Percentiles rank a stretch among this genome's conserved stretches.
phyloP scores from a whole-genome alignment of 2,888 invertebrate genomes.

The Mimas tiliae region DNA sequence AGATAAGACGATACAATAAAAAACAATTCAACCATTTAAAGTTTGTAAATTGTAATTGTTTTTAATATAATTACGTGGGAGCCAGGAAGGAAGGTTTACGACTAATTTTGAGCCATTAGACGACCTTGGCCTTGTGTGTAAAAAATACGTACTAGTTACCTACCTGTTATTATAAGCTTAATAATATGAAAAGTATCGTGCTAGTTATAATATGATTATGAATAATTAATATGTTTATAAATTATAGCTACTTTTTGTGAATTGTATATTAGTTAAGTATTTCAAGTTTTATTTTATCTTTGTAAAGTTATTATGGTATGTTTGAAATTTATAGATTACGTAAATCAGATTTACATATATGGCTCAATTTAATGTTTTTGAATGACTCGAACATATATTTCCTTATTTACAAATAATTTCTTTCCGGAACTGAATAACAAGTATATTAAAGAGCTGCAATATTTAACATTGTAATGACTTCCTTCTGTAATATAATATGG shows the following conservation, averaged over 20 bases:
- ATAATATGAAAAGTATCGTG: slow-evolving; percentile 42
- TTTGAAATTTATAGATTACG: not conserved
- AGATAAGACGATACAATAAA: slow-evolving; percentile 5
- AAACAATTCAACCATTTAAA: slow-evolving; percentile 15
- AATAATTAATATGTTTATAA: no score
- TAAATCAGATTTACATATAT: not conserved
- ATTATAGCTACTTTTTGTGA: slow-evolving; percentile 3
- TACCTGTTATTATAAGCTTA: slow-evolving; percentile 36
- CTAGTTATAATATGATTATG: slow-evolving; percentile 13
- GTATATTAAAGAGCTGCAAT: not conserved
- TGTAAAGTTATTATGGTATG: not conserved
- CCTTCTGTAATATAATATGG: not conserved
- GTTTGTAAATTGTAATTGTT: slow-evolving; percentile 11
- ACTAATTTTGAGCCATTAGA: slow-evolving; percentile 50
- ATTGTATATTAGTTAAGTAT: slow-evolving; percentile 4
- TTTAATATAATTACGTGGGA: slow-evolving; percentile 46
- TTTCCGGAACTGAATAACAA: not conserved
- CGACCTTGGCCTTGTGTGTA: slow-evolving; percentile 45
- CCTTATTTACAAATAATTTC: not conserved
- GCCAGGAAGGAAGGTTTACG: slow-evolving; percentile 40
- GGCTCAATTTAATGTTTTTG: not conserved
- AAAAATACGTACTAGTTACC: slow-evolving; percentile 45
- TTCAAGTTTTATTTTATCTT: slow-evolving; percentile 27
- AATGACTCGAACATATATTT: not conserved
- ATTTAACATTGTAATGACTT: slow-evolving; percentile 1